Conservation (phyloP, 2,113 vertebrate genomes). For the Oncorhynchus nerka region DNA sequence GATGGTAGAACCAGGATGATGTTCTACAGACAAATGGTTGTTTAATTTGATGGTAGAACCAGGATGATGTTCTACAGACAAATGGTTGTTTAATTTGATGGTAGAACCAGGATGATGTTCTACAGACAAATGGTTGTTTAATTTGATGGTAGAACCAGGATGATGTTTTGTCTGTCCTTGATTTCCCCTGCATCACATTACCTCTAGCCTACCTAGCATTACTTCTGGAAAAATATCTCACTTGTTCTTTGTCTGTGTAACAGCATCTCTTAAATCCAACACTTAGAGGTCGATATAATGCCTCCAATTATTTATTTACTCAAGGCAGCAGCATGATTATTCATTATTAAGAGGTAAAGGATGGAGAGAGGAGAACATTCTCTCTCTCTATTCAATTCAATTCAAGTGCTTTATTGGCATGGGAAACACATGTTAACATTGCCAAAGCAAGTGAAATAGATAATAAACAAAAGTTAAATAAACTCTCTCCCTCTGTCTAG, state of each 20-base stretch:
- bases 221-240: slow-evolving; percentile 39
- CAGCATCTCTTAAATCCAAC: slow-evolving; percentile 50
- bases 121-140: background rate
- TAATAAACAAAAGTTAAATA: too few relatives aligned
- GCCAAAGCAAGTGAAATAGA: too few relatives aligned
- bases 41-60: too few relatives aligned
- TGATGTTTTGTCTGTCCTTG: slow-evolving; percentile 10
- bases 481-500: too few relatives aligned
- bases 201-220: slow-evolving; percentile 19
- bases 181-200: slow-evolving; percentile 40
- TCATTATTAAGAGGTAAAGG: slow-evolving; percentile 40
- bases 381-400: too few relatives aligned
- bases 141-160: background rate
- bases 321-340: slow-evolving; percentile 40
- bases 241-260: slow-evolving; percentile 42
- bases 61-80: too few relatives aligned
- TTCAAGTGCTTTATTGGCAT: too few relatives aligned
- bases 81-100: background rate
- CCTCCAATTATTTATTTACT: slow-evolving; percentile 55
- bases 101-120: background rate
- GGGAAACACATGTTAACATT: too few relatives aligned
- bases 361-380: background rate
- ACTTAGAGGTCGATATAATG: slow-evolving; percentile 43
- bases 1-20: too few relatives aligned
- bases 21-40: too few relatives aligned